Evolutionary conservation across 2,888 invertebrate species (phyloP), one percentile per base, ranked within the genome.

Genomic region (Latheticus oryzae): DNA sequence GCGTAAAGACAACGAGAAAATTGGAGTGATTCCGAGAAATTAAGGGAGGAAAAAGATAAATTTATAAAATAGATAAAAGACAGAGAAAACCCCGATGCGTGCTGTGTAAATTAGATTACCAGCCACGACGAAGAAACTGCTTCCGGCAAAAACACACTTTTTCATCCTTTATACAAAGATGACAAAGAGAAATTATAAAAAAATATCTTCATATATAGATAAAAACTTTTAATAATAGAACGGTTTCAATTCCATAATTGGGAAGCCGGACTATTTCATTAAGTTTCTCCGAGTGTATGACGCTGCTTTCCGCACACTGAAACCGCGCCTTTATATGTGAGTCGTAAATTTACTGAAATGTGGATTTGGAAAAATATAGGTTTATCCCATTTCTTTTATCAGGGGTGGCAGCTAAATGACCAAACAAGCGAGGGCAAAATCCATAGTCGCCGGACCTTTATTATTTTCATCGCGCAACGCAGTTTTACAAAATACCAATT

Each of bases 331-430:
- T 66, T 69, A 69, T 71, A 71, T 69, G 64, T 65, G 64, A 67
- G 71, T 70, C 72, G 72, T 73, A 73, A 74, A 73, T 73, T 72
- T 70, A 70, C 69, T 70, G 69, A 71, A 73, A 70, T 71, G 72
- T 70, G 71, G 72, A 72, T 72, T 72, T 73, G 67, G 72, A 72
- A 72, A 72, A 73, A 72, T 73, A 73, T 73, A 70, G 72, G 71
- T 72, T 73, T 72, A 71, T 73, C 70, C 71, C 71, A 70, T 72
- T 73, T 69, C 67, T 68, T 71, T 65, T 71, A 69, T 69, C 66
- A 68, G 69, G 71, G 71, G 69, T 67, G 68, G 66, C 67, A 69
- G 68, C 68, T 67, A 63, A 66, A 69, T 69, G 69, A 69, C 68
- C 65, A 66, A 65, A 63, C 61, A 56, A 60, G 61, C 60, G 59